phyloP scores from a whole-genome alignment of 2,113 vertebrate species.

The Chitala chitala region DNA sequence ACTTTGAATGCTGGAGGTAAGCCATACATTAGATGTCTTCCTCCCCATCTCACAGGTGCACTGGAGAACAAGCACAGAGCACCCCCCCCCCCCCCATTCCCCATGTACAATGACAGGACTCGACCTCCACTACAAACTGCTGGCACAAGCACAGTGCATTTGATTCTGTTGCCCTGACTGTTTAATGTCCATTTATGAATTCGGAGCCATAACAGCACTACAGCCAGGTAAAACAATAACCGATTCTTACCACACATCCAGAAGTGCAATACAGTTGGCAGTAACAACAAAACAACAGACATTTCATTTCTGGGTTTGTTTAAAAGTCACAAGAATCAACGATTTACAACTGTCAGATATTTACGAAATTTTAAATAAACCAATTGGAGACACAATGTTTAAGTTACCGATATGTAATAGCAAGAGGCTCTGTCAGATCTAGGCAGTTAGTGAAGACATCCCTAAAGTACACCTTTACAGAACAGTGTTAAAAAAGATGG shows the following conservation, averaged over 20 bases:
- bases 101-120: background rate
- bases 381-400: background rate
- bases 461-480: background rate
- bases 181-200: background rate
- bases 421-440: background rate
- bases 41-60: conserved; percentile 29
- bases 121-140: background rate
- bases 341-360: background rate
- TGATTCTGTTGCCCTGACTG: background rate
- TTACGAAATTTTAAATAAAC: background rate
- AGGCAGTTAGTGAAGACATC: background rate
- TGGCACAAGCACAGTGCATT: background rate
- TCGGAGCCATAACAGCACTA: background rate
- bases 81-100: too few relatives aligned
- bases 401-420: background rate
- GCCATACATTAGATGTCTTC: conserved; percentile 20
- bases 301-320: conserved; percentile 6
- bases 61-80: conserved; percentile 23
- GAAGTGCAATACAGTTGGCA: background rate
- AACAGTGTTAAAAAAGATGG: background rate
- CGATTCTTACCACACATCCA: background rate
- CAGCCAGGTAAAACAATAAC: background rate
- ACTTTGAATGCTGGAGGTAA: conserved; percentile 51
- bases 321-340: background rate
- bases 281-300: background rate